Percentiles rank a stretch among this genome's conserved stretches.
phyloP scores from a whole-genome alignment of 2,888 invertebrate genomes.

The Himalopsyche anomala region DNA sequence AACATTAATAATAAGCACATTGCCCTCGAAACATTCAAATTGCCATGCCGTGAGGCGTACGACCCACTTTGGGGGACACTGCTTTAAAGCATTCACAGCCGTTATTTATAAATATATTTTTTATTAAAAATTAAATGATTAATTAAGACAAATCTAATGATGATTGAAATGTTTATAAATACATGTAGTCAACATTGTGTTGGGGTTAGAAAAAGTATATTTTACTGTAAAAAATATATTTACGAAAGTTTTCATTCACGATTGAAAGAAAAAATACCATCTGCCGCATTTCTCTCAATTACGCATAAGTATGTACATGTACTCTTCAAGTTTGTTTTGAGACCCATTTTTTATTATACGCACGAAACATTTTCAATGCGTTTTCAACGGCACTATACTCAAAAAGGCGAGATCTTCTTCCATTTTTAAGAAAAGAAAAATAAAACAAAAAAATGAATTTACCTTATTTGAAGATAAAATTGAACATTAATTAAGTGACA shows the following conservation, averaged over 20 bases:
- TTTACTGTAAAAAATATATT: background rate
- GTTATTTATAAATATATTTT: too few species aligned
- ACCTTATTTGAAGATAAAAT: too few species aligned
- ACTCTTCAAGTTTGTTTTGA: background rate
- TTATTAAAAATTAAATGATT: too few species aligned
- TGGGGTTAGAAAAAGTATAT: background rate
- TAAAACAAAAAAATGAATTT: background rate
- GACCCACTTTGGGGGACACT: too few species aligned
- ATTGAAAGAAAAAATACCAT: slow-evolving; percentile 8
- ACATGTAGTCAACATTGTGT: too few species aligned
- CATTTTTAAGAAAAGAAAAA: background rate
- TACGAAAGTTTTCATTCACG: background rate
- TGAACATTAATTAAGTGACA: too few species aligned
- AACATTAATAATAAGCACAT: too few species aligned
- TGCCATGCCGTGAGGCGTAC: too few species aligned
- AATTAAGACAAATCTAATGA: too few species aligned
- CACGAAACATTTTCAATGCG: slow-evolving; percentile 18
- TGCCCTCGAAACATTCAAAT: too few species aligned
- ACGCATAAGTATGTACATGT: slow-evolving; percentile 18
- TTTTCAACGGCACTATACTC: slow-evolving; percentile 9
- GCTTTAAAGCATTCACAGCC: too few species aligned
- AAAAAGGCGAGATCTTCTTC: background rate
- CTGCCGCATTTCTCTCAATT: slow-evolving; percentile 10
- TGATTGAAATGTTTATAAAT: too few species aligned
- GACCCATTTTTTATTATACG: slow-evolving; percentile 1